A percentile compares a stretch with the other conserved stretches of the same genome.
Evolutionary conservation across 2,797 vertebrate species (phyloP).

Genomic region (Otolemur crassicaudatus): DNA sequence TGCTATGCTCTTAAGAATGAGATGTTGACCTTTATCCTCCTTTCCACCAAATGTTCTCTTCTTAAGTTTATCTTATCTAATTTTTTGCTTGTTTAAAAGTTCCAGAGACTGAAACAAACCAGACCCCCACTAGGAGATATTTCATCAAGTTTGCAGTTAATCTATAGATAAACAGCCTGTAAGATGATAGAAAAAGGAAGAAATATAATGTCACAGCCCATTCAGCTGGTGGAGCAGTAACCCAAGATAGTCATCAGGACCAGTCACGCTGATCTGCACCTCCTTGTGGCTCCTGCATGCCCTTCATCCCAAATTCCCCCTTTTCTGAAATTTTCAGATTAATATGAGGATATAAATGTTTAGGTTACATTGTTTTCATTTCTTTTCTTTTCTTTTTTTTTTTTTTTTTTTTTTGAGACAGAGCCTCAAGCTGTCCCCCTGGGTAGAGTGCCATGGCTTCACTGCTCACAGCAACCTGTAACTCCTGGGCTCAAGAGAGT

Average conservation of each 20-base stretch:
- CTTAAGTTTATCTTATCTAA: background rate
- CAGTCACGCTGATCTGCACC: background rate
- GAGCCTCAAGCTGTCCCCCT: no score
- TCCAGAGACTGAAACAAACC: background rate
- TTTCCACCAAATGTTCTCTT: background rate
- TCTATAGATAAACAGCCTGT: background rate
- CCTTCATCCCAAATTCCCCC: background rate
- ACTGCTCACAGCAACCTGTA: no score
- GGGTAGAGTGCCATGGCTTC: no score
- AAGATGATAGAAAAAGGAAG: background rate
- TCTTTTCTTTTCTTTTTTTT: no score
- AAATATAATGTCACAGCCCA: background rate
- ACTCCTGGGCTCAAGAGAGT: no score
- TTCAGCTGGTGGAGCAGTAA: background rate
- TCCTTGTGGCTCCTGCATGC: background rate
- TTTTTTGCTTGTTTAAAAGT: background rate
- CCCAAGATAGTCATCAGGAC: background rate
- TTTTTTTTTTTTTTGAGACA: no score
- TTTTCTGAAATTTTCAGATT: background rate
- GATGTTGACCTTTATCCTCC: background rate
- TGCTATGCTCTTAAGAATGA: background rate
- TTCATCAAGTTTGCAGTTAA: background rate
- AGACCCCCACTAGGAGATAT: background rate
- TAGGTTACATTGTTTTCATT: no score
- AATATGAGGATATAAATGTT: no score